Evolutionary conservation across 1,140 invertebrate species (phyloP), one percentile per base, ranked within the genome.

Genomic region (Heliconius melpomene): DNA sequence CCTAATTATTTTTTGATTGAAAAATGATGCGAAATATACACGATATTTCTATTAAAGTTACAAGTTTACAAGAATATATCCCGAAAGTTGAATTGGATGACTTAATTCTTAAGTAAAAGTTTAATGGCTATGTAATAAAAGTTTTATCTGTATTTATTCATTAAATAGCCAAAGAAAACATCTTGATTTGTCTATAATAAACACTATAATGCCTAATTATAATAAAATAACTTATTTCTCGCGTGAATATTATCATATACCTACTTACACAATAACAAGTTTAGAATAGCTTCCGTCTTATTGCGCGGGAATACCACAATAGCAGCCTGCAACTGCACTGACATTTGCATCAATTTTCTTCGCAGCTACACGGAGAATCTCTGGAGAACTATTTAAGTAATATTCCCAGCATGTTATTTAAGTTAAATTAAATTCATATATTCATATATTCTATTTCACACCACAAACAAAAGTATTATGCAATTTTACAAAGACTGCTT

Each of bases 401-500:
- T 29, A 66, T 66, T 66, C 60, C 60, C 60, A 16, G 13, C 23
- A 26, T 29, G 23, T 26, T 66, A 66, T 66, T 66, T 66, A 66
- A 60, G 7, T 23, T 60, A 60, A 60, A 66, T 29, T 66, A 66
- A 66, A 66, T 66, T 66, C 60, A 66, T 66, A 23, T 66, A 66
- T 66, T 66, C 60, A 66, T 66, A 29, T 66, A 66, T 66, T 66
- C 60, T 26, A 29, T 66, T 29, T 66, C 1, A 66, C 16, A 9
- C 60, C 60, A 66, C 60, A 66, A 66, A 66, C 60, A 66, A 66
- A 46, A 46, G 40, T 46, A 16, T 46, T 46, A 46, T 46, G 11
- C 40, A 46, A 46, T 46, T 46, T 46, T 46, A 66, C 75, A 77
- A 77, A 40, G 75, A 75, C 66, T 38, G 40, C n/a, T 66, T 29